Base-by-base conservation (phyloP, 2,113 vertebrate species). In the Nestor notabilis region DNA sequence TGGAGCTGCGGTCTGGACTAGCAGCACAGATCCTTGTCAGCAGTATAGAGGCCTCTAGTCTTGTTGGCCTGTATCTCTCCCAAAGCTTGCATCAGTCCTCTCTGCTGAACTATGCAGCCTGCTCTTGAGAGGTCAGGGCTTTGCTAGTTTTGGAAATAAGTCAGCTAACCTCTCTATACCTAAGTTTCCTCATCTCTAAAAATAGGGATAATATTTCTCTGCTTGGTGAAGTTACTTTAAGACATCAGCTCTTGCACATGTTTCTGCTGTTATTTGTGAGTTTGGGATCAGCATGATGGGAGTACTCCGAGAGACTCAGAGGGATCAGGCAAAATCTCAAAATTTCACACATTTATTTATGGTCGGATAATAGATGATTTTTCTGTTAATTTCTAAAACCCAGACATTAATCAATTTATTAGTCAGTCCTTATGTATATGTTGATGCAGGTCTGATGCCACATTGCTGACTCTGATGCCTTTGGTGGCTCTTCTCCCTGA, bases 401-500 rank as follows among this genome's bases (percentile, higher is more conserved):
- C 11, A 65, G 43, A 24, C 17, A 39, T 8, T 7, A 53, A 72
- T 47, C 13, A 10, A n/a, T 66, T 56, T 75, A 41, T 47, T 65
- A 39, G 5, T 76, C 31, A 31, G 18, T 28, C 35, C 29, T 77
- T 76, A 23, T 35, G 13, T 19, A 39, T 29, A 60, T 0, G 0
- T 17, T 24, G 58, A 37, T 64, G 19, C 19, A 50, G 50, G 3
- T 19, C 33, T 50, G 44, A 87, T 60, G 29, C 13, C 49, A 11
- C 44, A 5, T 43, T 0, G 1, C 18, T 28, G 24, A 11, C 18
- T 56, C 31, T 29, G 29, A 29, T 41, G 28, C 20, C 4, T 69
- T 50, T 35, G 27, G 10, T 35, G 35, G 44, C 37, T 77, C 64
- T 91, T 55, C 20, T 25, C 27, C 66, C 49, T 39, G 46, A 87